Percentiles rank a stretch among this genome's conserved stretches.
Evolutionary conservation across 2,888 invertebrate genomes (phyloP).

Genomic region (Teinopalpus imperialis): DNA sequence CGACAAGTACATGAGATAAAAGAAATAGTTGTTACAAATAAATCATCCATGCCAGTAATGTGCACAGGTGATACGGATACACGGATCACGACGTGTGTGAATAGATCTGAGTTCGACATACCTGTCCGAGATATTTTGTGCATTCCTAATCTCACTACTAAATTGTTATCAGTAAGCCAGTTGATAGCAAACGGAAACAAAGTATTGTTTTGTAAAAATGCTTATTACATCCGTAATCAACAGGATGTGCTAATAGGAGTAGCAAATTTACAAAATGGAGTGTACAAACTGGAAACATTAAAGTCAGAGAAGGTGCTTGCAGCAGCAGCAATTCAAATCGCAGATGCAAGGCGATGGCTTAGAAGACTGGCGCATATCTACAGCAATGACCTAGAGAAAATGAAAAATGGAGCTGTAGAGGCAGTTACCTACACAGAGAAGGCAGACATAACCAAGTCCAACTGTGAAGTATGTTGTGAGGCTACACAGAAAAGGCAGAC

Average conservation of each 20-base stretch:
- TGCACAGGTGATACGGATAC: conserved; percentile 19
- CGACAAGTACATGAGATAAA: conserved; percentile 5
- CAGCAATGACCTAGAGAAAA: conserved; percentile 2
- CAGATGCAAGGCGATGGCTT: background rate
- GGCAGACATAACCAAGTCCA: background rate
- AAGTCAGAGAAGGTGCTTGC: conserved; percentile 6
- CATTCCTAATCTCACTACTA: conserved; percentile 26
- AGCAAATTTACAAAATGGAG: conserved; percentile 13
- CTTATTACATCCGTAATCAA: conserved; percentile 17
- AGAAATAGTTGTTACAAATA: conserved; percentile 17
- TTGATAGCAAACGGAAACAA: conserved; percentile 25
- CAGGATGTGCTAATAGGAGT: conserved; percentile 6
- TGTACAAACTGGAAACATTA: conserved; percentile 10
- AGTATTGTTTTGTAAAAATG: conserved; percentile 16
- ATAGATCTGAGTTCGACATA: background rate
- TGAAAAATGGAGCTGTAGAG: conserved; percentile 21
- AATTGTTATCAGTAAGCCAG: conserved; percentile 27
- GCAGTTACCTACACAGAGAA: background rate
- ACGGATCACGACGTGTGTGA: conserved; percentile 14
- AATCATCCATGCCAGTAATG: conserved; percentile 12
- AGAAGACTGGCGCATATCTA: conserved; percentile 2
- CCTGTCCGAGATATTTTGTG: conserved; percentile 8
- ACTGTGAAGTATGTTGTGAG: conserved; percentile 33
- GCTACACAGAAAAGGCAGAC: conserved; percentile 38
- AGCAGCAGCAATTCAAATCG: conserved; percentile 1